Percentiles rank a stretch among this genome's conserved stretches.
phyloP scores from a whole-genome alignment of 2,888 invertebrate species.

The Drosophila greeni region DNA sequence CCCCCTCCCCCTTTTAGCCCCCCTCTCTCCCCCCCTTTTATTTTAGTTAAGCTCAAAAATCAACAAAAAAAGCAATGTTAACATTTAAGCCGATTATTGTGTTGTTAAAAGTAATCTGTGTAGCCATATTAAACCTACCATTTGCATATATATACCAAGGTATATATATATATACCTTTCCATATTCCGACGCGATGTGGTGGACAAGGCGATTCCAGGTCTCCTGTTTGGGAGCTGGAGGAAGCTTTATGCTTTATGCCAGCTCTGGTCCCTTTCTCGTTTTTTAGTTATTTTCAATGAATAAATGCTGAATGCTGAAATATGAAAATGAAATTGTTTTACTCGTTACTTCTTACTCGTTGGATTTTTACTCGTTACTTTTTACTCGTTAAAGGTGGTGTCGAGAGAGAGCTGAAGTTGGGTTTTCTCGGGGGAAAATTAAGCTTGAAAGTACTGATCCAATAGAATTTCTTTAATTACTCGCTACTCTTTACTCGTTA shows the following conservation, averaged over 20 bases:
- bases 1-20: too few species aligned
- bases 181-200: slow-evolving; percentile 1
- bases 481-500: background rate
- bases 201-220: slow-evolving; percentile 8
- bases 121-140: slow-evolving; percentile 23
- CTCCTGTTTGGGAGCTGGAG: background rate
- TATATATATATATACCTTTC: background rate
- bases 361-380: too few species aligned
- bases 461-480: background rate
- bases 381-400: too few species aligned
- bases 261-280: slow-evolving; percentile 6
- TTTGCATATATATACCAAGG: background rate
- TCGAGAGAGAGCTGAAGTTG: too few species aligned
- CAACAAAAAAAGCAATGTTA: slow-evolving; percentile 1
- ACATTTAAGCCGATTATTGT: slow-evolving; percentile 26
- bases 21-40: background rate
- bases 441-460: too few species aligned
- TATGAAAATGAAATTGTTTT: background rate
- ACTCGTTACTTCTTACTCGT: too few species aligned
- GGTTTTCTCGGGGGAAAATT: too few species aligned
- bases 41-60: background rate
- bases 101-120: slow-evolving; percentile 30
- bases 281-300: slow-evolving; percentile 24
- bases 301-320: slow-evolving; percentile 29
- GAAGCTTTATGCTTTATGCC: background rate